Evolutionary conservation across 2,113 vertebrate species (phyloP).

Genomic region (Phoxinus phoxinus): DNA sequence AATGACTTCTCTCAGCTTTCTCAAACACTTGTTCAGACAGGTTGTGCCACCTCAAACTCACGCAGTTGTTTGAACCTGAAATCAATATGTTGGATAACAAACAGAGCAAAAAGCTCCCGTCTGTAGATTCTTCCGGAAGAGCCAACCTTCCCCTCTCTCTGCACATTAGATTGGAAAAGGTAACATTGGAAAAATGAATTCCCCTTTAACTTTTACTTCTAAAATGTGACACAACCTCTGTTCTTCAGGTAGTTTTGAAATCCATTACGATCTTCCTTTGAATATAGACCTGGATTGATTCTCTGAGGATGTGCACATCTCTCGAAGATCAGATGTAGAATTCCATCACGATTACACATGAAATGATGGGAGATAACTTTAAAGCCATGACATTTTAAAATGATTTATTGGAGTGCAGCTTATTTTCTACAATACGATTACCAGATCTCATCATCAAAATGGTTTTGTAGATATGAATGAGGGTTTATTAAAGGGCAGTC

Average conservation of each 20-base stretch:
- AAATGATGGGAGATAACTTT: slow-evolving; percentile 3
- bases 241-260: slow-evolving; percentile 3
- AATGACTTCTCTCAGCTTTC: not conserved
- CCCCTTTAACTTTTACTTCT: not conserved
- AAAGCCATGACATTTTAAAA: slow-evolving; percentile 16
- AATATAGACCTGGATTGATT: not conserved
- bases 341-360: not conserved
- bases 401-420: not conserved
- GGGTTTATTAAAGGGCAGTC: not conserved
- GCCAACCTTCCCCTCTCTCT: not conserved
- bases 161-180: not conserved
- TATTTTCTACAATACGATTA: not conserved
- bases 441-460: not conserved
- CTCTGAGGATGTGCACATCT: not conserved
- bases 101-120: no score
- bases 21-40: not conserved
- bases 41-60: not conserved
- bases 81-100: not conserved
- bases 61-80: not conserved
- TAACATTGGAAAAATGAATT: not conserved
- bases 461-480: not conserved
- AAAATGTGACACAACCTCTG: slow-evolving; percentile 27
- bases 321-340: slow-evolving; percentile 7
- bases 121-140: not conserved
- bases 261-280: not conserved